Conservation (phyloP, 2,113 vertebrate species). For the Corythaixoides concolor region DNA sequence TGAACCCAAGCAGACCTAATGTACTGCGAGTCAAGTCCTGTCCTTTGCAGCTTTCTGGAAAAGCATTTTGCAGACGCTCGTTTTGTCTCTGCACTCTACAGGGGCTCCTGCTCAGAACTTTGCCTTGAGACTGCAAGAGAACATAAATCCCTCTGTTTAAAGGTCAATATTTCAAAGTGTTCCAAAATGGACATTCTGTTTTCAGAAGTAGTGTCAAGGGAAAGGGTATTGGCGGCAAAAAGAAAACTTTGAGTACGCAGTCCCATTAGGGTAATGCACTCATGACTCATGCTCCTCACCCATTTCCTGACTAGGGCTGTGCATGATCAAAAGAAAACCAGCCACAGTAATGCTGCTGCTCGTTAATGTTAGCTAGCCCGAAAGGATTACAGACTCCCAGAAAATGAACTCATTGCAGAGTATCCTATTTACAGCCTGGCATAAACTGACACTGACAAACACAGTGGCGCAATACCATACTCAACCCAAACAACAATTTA, state of each 20-base stretch:
- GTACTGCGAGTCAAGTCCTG: conserved; percentile 31
- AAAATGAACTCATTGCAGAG: conserved; percentile 7
- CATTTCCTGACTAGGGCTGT: conserved; percentile 52
- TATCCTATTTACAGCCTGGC: conserved; percentile 19
- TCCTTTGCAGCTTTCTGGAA: neutral
- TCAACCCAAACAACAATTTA: neutral
- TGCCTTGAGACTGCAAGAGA: neutral
- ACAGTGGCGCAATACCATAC: neutral
- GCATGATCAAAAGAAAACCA: conserved; percentile 55
- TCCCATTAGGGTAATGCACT: conserved; percentile 45
- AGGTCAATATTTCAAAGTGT: conserved; percentile 47
- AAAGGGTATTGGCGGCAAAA: neutral
- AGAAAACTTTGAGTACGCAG: conserved; percentile 39
- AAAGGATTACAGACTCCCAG: conserved; percentile 38
- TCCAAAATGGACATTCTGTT: conserved; percentile 44
- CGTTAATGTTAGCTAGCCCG: conserved; percentile 15
- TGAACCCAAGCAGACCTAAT: neutral
- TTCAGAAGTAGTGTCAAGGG: conserved; percentile 32
- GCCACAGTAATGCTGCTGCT: conserved; percentile 14
- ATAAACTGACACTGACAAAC: neutral
- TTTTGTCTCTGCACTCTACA: neutral
- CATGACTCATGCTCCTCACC: conserved; percentile 62
- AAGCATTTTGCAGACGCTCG: neutral
- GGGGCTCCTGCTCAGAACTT: conserved; percentile 14
- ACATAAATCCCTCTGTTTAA: conserved; percentile 50